These are phyloP conservation scores for Somateria mollissima DNA, from an alignment of 2,797 vertebrate species.

Conservation along the genomic window DNA sequence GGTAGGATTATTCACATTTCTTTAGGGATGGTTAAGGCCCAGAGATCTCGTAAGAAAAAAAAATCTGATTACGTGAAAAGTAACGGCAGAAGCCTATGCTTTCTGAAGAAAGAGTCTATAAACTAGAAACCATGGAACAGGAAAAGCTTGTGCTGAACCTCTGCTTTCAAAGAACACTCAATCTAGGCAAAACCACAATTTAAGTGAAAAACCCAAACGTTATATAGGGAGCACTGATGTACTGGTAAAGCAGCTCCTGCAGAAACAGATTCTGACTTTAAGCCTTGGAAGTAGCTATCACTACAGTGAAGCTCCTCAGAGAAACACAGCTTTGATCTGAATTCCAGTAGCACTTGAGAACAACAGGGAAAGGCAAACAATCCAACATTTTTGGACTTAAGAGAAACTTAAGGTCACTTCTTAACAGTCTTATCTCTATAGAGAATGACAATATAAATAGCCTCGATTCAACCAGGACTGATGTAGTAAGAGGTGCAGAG, in stretches of 20 bases:
- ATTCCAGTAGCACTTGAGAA: not conserved
- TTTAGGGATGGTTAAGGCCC: not conserved
- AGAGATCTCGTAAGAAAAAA: not conserved
- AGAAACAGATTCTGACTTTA: not conserved
- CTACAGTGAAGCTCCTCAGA: not conserved
- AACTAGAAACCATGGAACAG: not conserved
- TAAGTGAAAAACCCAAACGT: not conserved
- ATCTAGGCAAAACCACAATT: not conserved
- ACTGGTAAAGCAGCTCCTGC: not conserved
- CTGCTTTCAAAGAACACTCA: not conserved
- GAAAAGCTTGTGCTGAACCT: not conserved
- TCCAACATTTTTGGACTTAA: not conserved
- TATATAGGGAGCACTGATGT: not conserved
- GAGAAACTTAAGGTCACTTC: no score
- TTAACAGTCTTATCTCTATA: not conserved
- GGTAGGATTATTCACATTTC: not conserved
- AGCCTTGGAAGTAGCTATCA: not conserved
- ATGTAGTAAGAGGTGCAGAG: not conserved
- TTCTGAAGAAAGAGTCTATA: not conserved
- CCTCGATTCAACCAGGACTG: not conserved
- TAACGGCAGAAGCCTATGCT: not conserved
- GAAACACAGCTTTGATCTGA: not conserved
- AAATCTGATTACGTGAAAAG: not conserved
- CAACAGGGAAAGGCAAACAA: not conserved
- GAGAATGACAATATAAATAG: not conserved